Percentiles rank a stretch among this genome's conserved stretches.
Conservation (phyloP, 1,140 invertebrate species). For the Octopus bimaculoides region DNA sequence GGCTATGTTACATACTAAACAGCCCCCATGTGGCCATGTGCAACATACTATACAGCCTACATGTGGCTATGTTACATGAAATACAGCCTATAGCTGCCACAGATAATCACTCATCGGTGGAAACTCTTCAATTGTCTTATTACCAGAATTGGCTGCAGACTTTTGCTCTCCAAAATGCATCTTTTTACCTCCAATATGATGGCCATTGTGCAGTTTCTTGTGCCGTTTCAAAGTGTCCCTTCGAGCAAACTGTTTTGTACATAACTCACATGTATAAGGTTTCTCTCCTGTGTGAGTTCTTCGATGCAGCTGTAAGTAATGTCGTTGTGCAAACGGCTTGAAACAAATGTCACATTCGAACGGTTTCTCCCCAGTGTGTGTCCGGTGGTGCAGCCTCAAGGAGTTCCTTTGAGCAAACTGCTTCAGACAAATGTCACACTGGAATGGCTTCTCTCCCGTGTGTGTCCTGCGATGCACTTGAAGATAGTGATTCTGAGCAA, state of each 20-base stretch:
- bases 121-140: neutral
- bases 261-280: constrained; percentile 22
- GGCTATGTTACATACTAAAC: too few relatives aligned
- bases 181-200: neutral
- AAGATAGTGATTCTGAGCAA: constrained; percentile 2
- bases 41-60: too few relatives aligned
- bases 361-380: constrained; percentile 18
- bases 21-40: too few relatives aligned
- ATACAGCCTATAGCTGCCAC: neutral
- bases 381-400: constrained; percentile 3
- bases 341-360: constrained; percentile 22
- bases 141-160: neutral
- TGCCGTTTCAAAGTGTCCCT: neutral
- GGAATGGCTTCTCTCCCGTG: constrained; percentile 16
- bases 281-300: constrained; percentile 19
- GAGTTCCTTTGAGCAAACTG: constrained; percentile 16
- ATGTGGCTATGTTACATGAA: too few relatives aligned
- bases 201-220: neutral
- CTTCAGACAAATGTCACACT: neutral
- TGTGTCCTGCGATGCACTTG: constrained; percentile 10
- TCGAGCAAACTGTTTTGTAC: constrained; percentile 14
- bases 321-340: constrained; percentile 15
- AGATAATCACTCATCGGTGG: neutral
- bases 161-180: neutral
- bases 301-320: constrained; percentile 19